These are phyloP conservation scores for Meiosimyza platycephala DNA, from an alignment of 2,888 invertebrate genomes.

Conservation along the genomic window DNA sequence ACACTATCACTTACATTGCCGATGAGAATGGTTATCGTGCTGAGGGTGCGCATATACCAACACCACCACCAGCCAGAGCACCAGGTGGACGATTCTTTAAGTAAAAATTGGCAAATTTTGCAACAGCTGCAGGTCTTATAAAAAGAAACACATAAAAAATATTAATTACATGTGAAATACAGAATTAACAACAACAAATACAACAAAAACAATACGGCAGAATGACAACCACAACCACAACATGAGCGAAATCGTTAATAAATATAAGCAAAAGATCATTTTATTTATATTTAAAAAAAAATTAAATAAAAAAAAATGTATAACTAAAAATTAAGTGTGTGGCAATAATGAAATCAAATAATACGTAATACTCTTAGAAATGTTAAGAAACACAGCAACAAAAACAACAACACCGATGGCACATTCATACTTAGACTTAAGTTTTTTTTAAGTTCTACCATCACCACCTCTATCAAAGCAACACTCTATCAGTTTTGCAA, in stretches of 20 bases:
- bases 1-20: slow-evolving; percentile 69
- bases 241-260: background rate
- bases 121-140: too few species aligned
- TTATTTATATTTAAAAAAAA: background rate
- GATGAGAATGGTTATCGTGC: slow-evolving; percentile 69
- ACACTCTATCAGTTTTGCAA: too few species aligned
- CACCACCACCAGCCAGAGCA: slow-evolving; percentile 64
- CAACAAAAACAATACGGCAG: background rate
- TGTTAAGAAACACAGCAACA: slow-evolving; percentile 13
- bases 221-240: slow-evolving; percentile 10
- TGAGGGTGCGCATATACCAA: slow-evolving; percentile 68
- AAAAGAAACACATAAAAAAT: background rate
- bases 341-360: background rate
- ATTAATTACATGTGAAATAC: background rate
- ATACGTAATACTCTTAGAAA: slow-evolving; percentile 29
- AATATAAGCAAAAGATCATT: slow-evolving; percentile 11
- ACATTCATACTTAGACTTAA: slow-evolving; percentile 10
- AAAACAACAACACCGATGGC: slow-evolving; percentile 21
- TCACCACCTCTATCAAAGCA: background rate
- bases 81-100: slow-evolving; percentile 58
- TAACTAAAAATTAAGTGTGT: slow-evolving; percentile 24
- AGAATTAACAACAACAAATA: background rate
- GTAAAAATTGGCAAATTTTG: slow-evolving; percentile 45
- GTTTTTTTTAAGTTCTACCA: slow-evolving; percentile 10
- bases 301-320: slow-evolving; percentile 14